Evolutionary conservation across 2,888 invertebrate genomes (phyloP).

Genomic region (Amphipoea lucens): DNA sequence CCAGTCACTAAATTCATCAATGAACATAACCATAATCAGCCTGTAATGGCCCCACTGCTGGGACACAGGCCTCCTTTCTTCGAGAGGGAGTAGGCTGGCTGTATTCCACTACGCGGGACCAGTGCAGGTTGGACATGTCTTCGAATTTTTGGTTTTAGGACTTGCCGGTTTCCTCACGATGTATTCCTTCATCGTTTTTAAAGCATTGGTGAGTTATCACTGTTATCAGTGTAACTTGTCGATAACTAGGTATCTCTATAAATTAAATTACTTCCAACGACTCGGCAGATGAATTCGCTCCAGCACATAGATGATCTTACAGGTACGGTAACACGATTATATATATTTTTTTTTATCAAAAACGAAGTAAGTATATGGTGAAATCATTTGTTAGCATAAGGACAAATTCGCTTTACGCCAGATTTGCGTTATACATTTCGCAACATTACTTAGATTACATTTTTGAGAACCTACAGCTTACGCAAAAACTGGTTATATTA

Average conservation of each 20-base stretch:
- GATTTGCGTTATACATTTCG: no score
- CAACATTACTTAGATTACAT: neutral
- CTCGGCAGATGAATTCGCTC: neutral
- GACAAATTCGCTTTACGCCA: no score
- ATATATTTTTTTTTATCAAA: neutral
- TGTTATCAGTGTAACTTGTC: neutral
- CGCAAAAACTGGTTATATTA: conserved; percentile 27
- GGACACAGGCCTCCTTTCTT: no score
- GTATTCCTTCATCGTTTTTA: neutral
- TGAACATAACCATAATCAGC: no score
- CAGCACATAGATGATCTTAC: neutral
- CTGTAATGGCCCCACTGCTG: no score
- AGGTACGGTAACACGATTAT: neutral
- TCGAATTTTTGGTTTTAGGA: neutral
- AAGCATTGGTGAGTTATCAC: neutral
- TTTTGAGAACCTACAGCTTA: neutral
- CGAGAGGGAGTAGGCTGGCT: neutral
- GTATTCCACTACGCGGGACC: neutral
- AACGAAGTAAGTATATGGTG: neutral
- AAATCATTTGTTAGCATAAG: no score
- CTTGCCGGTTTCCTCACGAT: neutral
- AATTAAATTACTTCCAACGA: neutral
- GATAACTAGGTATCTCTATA: neutral
- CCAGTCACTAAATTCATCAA: neutral
- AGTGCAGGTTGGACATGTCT: neutral